Percentiles rank a stretch among this genome's conserved stretches.
Conservation (phyloP, 2,797 vertebrate species). For the Cirrhinus mrigala region DNA sequence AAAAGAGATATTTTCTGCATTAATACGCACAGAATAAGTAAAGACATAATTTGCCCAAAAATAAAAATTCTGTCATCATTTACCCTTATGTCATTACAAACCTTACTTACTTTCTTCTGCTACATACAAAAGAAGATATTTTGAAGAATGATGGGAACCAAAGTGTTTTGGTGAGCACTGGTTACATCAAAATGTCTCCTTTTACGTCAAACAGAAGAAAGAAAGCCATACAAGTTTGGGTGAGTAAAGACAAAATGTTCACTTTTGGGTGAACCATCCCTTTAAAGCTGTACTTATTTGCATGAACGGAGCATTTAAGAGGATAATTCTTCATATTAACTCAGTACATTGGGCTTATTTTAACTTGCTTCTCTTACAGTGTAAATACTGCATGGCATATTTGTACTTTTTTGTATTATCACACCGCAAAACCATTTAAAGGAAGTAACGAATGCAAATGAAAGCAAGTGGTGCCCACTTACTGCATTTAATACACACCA, state of each 20-base stretch:
- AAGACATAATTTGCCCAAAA: neutral
- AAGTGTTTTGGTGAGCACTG: neutral
- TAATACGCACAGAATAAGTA: neutral
- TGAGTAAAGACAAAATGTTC: too few species aligned
- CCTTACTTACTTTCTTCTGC: neutral
- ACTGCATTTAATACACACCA: neutral
- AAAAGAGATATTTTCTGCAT: neutral
- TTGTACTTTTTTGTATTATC: neutral
- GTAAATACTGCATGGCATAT: neutral
- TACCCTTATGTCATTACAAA: neutral
- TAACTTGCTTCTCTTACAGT: neutral
- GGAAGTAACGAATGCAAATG: neutral
- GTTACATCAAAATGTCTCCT: neutral
- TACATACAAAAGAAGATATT: neutral
- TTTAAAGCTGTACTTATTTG: neutral
- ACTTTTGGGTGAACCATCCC: neutral
- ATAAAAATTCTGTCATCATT: neutral
- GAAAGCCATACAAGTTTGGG: neutral
- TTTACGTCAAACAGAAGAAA: neutral
- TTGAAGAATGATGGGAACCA: neutral
- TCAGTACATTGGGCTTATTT: neutral
- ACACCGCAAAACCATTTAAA: conserved; percentile 7
- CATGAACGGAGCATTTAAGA: neutral
- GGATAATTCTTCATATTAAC: neutral
- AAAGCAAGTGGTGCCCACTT: neutral